Evolutionary conservation across 1,140 invertebrate genomes (phyloP).

Genomic region (Nephila pilipes): DNA sequence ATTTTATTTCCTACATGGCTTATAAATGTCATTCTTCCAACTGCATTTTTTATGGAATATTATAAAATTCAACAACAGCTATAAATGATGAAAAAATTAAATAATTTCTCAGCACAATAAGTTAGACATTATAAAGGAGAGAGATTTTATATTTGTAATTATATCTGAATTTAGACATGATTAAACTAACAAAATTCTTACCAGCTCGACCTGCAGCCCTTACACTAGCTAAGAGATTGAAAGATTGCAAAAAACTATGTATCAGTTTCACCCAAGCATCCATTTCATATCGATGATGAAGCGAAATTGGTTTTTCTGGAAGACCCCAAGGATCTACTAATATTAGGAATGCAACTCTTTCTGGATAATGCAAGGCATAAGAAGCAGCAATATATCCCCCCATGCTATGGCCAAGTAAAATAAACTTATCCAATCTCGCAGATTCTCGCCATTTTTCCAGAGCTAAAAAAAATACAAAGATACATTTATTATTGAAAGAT

Average conservation of each 20-base stretch:
- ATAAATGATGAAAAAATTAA: too few relatives aligned
- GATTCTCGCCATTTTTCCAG: constrained; percentile 96
- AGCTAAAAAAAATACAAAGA: constrained; percentile 81
- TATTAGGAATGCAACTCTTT: constrained; percentile 93
- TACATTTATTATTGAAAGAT: not conserved
- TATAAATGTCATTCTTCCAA: too few relatives aligned
- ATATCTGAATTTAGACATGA: too few relatives aligned
- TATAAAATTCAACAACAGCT: too few relatives aligned
- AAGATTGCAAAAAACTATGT: constrained; percentile 87
- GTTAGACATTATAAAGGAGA: too few relatives aligned
- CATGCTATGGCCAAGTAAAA: constrained; percentile 97
- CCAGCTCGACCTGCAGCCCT: constrained; percentile 94
- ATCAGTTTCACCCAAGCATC: constrained; percentile 90
- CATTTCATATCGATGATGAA: constrained; percentile 84
- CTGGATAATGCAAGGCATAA: constrained; percentile 92
- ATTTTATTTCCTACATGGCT: too few relatives aligned
- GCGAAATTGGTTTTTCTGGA: constrained; percentile 88
- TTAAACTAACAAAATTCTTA: constrained; percentile 80
- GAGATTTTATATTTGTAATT: too few relatives aligned
- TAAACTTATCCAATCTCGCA: constrained; percentile 93
- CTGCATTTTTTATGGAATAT: too few relatives aligned
- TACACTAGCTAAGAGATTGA: constrained; percentile 97
- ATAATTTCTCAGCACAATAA: too few relatives aligned
- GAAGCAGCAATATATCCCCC: constrained; percentile 95
- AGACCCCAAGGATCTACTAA: constrained; percentile 99